These are phyloP conservation scores for Apogon hyalosoma DNA, from an alignment of 2,797 vertebrate genomes.

Conservation along the genomic window DNA sequence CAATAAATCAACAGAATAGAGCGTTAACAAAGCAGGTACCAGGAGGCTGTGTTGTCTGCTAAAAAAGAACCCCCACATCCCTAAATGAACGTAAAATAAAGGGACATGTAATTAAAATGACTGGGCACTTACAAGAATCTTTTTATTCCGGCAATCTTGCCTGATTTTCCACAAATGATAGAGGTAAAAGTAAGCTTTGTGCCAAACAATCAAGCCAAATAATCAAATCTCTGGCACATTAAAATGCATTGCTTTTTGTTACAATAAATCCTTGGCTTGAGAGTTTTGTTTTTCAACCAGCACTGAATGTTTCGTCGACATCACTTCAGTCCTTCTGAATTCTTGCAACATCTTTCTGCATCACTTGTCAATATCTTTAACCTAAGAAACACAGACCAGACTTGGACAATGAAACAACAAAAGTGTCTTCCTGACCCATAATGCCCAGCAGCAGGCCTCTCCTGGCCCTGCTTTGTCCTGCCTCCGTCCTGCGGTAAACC, in stretches of 20 bases:
- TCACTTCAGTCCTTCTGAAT: slow-evolving; percentile 22
- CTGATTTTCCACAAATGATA: slow-evolving; percentile 40
- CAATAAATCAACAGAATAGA: neutral
- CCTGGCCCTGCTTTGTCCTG: slow-evolving; percentile 29
- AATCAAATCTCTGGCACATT: slow-evolving; percentile 55
- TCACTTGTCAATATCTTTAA: slow-evolving; percentile 1
- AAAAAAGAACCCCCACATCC: neutral
- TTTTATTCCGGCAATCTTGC: slow-evolving; percentile 20
- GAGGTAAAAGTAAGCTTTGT: slow-evolving; percentile 38
- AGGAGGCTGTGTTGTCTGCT: neutral
- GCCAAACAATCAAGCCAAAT: slow-evolving; percentile 48
- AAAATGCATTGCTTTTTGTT: slow-evolving; percentile 27
- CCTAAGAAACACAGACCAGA: slow-evolving; percentile 26
- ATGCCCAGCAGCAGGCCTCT: slow-evolving; percentile 33
- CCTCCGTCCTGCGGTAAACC: slow-evolving; percentile 36
- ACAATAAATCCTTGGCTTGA: slow-evolving; percentile 38
- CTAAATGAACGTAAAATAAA: slow-evolving; percentile 6
- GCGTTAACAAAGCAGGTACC: neutral
- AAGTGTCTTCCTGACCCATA: slow-evolving; percentile 42
- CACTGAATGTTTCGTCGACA: slow-evolving; percentile 19
- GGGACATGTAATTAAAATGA: slow-evolving; percentile 14
- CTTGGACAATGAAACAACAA: slow-evolving; percentile 1
- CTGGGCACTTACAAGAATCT: slow-evolving; percentile 6
- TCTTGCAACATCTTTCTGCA: slow-evolving; percentile 10
- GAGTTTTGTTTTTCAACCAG: slow-evolving; percentile 29